Conservation (phyloP, 2,888 invertebrate genomes). For the Agonopterix heracliana region DNA sequence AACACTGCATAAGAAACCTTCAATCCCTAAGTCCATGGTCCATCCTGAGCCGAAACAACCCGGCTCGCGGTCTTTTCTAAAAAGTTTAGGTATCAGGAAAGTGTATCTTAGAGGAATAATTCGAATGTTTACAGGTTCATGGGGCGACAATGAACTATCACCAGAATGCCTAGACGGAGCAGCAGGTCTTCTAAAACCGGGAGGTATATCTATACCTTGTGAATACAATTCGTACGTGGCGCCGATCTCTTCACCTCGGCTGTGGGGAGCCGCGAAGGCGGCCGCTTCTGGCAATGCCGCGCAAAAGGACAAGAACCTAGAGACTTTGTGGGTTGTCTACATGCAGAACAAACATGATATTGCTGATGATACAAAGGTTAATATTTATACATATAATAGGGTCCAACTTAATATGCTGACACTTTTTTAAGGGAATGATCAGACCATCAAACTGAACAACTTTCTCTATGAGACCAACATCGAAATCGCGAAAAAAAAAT, state of each 20-base stretch:
- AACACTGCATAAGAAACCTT: too few relatives aligned
- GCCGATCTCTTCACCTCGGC: slow-evolving; percentile 93
- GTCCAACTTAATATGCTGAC: too few relatives aligned
- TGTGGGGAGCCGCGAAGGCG: slow-evolving; percentile 84
- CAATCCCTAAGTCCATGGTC: too few relatives aligned
- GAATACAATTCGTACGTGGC: slow-evolving; percentile 92
- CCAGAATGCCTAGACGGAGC: slow-evolving; percentile 99
- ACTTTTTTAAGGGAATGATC: too few relatives aligned
- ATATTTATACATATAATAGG: too few relatives aligned
- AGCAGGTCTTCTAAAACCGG: slow-evolving; percentile 87
- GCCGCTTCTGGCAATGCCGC: slow-evolving; percentile 33
- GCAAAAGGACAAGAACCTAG: slow-evolving; percentile 69
- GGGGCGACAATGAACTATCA: slow-evolving; percentile 98
- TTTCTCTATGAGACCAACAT: too few relatives aligned
- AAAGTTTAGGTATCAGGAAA: too few relatives aligned
- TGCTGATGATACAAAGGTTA: slow-evolving; percentile 79
- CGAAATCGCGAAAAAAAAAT: too few relatives aligned
- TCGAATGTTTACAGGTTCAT: slow-evolving; percentile 78
- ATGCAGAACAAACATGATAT: slow-evolving; percentile 90
- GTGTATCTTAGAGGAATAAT: too few relatives aligned
- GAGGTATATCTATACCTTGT: slow-evolving; percentile 93
- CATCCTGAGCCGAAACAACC: too few relatives aligned
- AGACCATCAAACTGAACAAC: too few relatives aligned
- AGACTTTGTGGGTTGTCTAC: slow-evolving; percentile 95
- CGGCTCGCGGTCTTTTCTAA: too few relatives aligned